phyloP scores from a whole-genome alignment of 2,797 vertebrate genomes.

The Merluccius polli region DNA sequence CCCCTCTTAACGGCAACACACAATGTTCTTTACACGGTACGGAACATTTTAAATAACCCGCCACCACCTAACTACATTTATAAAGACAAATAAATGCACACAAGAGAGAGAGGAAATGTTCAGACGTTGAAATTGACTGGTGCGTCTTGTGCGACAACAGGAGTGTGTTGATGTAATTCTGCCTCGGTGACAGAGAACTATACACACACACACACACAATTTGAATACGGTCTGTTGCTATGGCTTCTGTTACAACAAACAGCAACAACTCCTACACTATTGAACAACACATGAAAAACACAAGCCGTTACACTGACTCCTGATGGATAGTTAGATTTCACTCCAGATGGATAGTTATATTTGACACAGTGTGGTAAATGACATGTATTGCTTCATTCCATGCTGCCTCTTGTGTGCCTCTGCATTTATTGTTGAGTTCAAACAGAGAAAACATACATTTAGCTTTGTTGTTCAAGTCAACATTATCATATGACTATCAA shows the following conservation, averaged over 20 bases:
- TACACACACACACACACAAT: background rate
- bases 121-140: background rate
- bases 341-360: too few relatives aligned
- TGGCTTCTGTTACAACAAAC: background rate
- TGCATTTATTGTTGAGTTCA: background rate
- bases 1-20: background rate
- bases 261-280: background rate
- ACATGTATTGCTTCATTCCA: background rate
- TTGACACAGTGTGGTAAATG: background rate
- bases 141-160: background rate
- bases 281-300: background rate
- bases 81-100: background rate
- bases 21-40: background rate
- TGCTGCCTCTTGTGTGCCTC: background rate
- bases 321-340: too few relatives aligned
- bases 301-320: background rate
- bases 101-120: background rate
- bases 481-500: background rate
- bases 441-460: background rate
- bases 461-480: background rate
- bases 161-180: background rate
- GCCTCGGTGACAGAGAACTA: background rate
- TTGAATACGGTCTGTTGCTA: background rate
- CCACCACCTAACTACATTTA: background rate
- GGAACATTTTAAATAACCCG: background rate